phyloP scores from a whole-genome alignment of 2,797 vertebrate genomes.

The Bradypus variegatus region DNA sequence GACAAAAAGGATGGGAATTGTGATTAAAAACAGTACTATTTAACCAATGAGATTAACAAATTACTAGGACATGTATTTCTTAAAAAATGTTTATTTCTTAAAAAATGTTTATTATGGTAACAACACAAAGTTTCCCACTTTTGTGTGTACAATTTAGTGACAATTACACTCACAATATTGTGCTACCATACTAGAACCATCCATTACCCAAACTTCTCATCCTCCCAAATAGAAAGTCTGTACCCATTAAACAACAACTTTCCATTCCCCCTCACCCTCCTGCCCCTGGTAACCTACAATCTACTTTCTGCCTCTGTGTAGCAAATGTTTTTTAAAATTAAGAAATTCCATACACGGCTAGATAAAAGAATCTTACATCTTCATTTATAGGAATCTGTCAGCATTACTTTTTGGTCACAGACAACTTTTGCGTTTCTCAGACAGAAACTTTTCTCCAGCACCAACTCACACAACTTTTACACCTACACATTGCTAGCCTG shows the following conservation, averaged over 20 bases:
- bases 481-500: neutral
- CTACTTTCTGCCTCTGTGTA: neutral
- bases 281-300: no score
- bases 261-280: no score
- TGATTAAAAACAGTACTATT: neutral
- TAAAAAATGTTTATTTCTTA: no score
- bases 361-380: constrained; percentile 1
- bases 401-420: neutral
- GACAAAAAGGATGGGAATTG: constrained; percentile 1
- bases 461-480: neutral
- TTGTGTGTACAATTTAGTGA: no score
- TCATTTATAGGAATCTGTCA: neutral
- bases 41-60: constrained; percentile 12
- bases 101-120: no score
- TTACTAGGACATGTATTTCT: neutral
- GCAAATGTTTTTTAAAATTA: constrained; percentile 25
- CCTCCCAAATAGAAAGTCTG: no score
- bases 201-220: no score
- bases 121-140: no score
- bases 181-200: no score
- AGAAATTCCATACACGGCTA: neutral
- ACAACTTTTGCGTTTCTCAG: neutral
- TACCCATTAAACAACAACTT: no score
- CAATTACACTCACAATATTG: no score
- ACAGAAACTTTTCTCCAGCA: neutral